Percentiles rank a stretch among this genome's conserved stretches.
Conservation (phyloP, 2,797 vertebrate species). For the Malacoraja senta region DNA sequence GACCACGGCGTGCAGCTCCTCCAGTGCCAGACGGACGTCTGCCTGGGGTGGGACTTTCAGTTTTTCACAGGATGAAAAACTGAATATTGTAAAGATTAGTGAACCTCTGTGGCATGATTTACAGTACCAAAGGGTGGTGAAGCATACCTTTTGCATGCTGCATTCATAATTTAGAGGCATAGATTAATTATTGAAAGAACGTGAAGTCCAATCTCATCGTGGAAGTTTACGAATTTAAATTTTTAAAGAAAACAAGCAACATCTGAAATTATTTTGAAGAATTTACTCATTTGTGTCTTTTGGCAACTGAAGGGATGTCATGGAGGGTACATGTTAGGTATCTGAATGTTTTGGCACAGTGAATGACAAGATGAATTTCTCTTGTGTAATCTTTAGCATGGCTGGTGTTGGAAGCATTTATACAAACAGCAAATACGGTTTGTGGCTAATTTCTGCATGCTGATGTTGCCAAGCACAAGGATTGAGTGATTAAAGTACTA, state of each 20-base stretch:
- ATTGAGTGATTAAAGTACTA: not conserved
- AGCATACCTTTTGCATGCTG: not conserved
- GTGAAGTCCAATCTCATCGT: not conserved
- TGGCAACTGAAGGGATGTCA: not conserved
- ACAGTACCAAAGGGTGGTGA: not conserved
- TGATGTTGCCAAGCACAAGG: not conserved
- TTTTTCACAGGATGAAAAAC: not conserved
- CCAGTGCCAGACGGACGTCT: too few relatives aligned
- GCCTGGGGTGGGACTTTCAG: too few relatives aligned
- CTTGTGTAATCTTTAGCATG: not conserved
- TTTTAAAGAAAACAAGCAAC: not conserved
- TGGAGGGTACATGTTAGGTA: not conserved
- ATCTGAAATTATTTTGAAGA: not conserved
- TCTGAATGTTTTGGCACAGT: not conserved
- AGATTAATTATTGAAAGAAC: not conserved
- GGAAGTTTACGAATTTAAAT: not conserved
- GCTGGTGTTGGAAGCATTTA: not conserved
- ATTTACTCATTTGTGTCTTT: not conserved
- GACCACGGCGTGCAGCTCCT: too few relatives aligned
- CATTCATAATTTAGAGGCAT: not conserved
- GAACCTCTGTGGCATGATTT: not conserved
- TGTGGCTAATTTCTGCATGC: not conserved
- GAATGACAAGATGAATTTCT: not conserved
- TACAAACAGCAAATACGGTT: not conserved
- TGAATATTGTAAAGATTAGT: not conserved